phyloP scores from a whole-genome alignment of 2,113 vertebrate species.

The Cisticola juncidis region DNA sequence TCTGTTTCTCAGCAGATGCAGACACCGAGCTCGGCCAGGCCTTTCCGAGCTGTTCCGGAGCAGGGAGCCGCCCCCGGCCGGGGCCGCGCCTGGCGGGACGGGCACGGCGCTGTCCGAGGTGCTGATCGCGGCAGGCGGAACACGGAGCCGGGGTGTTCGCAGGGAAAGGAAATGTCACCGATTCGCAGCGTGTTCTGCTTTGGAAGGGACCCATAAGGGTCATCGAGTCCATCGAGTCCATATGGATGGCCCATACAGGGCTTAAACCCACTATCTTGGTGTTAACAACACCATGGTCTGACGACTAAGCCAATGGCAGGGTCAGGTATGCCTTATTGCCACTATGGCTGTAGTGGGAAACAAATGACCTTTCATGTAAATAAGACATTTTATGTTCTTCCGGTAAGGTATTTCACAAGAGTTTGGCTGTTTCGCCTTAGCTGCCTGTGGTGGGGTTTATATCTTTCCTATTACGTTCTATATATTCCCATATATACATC shows the following conservation, averaged over 20 bases:
- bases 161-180: rapidly evolving
- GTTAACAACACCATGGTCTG: neutral
- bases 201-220: neutral
- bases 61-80: rapidly evolving
- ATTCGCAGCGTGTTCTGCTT: neutral
- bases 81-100: neutral
- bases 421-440: neutral
- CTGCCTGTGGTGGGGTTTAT: neutral
- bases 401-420: neutral
- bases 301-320: neutral
- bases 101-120: neutral
- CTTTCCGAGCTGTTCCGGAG: rapidly evolving
- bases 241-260: neutral
- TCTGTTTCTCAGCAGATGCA: rapidly evolving
- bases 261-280: too few relatives aligned
- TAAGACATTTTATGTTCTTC: neutral
- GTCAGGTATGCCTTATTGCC: neutral
- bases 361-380: neutral
- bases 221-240: neutral
- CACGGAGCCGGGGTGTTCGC: rapidly evolving
- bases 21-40: rapidly evolving
- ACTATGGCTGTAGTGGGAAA: rapidly evolving
- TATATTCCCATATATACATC: neutral
- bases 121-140: rapidly evolving
- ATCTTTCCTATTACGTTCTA: neutral